Evolutionary conservation across 1,140 invertebrate species (phyloP).

Genomic region (Drosophila bifasciata): DNA sequence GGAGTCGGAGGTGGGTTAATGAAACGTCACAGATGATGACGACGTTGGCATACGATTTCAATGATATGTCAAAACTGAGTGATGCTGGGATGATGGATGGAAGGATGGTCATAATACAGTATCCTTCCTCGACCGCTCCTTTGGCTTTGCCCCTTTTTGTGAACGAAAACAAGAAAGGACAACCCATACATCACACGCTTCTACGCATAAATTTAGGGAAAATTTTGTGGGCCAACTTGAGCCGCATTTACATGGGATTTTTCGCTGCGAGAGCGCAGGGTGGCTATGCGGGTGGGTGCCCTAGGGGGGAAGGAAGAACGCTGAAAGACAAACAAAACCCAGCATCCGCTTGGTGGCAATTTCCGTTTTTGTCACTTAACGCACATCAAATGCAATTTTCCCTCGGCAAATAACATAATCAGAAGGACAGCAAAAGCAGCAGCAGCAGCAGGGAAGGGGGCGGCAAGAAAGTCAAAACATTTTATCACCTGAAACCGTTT

Average conservation of each 20-base stretch:
- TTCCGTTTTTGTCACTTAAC: conserved; percentile 67
- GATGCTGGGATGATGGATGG: conserved; percentile 77
- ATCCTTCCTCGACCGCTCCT: conserved; percentile 28
- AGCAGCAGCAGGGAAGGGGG: too few species aligned
- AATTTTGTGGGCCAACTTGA: conserved; percentile 66
- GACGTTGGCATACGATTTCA: conserved; percentile 75
- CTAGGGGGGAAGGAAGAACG: conserved; percentile 19
- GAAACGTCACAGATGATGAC: conserved; percentile 79
- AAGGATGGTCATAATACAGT: conserved; percentile 54
- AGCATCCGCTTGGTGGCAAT: conserved; percentile 68
- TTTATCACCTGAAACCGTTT: conserved; percentile 57
- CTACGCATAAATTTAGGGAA: conserved; percentile 73
- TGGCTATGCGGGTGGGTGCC: conserved; percentile 12
- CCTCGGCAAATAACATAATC: conserved; percentile 77
- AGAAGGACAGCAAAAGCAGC: conserved; percentile 7
- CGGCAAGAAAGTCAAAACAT: conserved; percentile 2
- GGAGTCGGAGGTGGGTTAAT: conserved; percentile 62
- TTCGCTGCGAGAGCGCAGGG: conserved; percentile 7
- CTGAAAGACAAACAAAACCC: conserved; percentile 64
- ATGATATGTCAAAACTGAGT: conserved; percentile 82
- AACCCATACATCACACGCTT: conserved; percentile 68
- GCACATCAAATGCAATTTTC: conserved; percentile 79
- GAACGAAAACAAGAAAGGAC: neutral
- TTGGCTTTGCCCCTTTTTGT: conserved; percentile 14
- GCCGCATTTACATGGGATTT: conserved; percentile 77